Percentiles rank a stretch among this genome's conserved stretches.
Evolutionary conservation across 2,888 invertebrate species (phyloP).

Genomic region (Drosophila fulvimacula): DNA sequence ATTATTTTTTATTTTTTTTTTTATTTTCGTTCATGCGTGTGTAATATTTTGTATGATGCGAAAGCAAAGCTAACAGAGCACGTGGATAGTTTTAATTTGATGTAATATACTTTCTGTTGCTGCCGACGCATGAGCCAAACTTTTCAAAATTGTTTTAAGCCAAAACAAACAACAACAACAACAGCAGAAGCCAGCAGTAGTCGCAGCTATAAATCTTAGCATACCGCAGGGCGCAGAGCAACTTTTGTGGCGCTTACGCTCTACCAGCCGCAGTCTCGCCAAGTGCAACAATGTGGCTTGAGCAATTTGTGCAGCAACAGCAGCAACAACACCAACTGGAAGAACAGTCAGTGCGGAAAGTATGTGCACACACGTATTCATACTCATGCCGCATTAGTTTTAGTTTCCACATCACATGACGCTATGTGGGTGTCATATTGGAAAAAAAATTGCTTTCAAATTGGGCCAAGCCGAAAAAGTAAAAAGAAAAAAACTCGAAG

Average conservation of each 20-base stretch:
- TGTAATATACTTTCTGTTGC: slow-evolving; percentile 63
- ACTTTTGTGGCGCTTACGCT: slow-evolving; percentile 59
- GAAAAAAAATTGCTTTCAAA: slow-evolving; percentile 73
- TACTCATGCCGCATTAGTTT: slow-evolving; percentile 64
- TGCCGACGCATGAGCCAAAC: slow-evolving; percentile 64
- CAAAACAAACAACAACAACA: slow-evolving; percentile 42
- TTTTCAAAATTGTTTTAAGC: slow-evolving; percentile 73
- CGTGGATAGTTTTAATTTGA: slow-evolving; percentile 76
- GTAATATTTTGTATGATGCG: slow-evolving; percentile 33
- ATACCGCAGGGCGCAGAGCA: slow-evolving; percentile 71
- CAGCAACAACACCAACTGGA: slow-evolving; percentile 36
- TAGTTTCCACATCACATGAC: slow-evolving; percentile 73
- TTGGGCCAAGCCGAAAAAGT: slow-evolving; percentile 63
- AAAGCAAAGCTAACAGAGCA: slow-evolving; percentile 58
- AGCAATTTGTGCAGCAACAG: slow-evolving; percentile 70
- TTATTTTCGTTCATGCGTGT: slow-evolving; percentile 6
- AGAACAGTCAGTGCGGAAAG: slow-evolving; percentile 52
- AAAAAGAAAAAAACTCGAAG: neutral
- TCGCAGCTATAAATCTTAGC: slow-evolving; percentile 75
- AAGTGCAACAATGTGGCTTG: slow-evolving; percentile 72
- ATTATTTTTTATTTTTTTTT: neutral
- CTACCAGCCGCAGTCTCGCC: slow-evolving; percentile 19
- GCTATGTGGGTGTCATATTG: slow-evolving; percentile 76
- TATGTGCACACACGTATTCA: slow-evolving; percentile 40
- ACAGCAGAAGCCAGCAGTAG: slow-evolving; percentile 52